phyloP scores from a whole-genome alignment of 2,797 vertebrate genomes.

The Phataginus tetradactyla region DNA sequence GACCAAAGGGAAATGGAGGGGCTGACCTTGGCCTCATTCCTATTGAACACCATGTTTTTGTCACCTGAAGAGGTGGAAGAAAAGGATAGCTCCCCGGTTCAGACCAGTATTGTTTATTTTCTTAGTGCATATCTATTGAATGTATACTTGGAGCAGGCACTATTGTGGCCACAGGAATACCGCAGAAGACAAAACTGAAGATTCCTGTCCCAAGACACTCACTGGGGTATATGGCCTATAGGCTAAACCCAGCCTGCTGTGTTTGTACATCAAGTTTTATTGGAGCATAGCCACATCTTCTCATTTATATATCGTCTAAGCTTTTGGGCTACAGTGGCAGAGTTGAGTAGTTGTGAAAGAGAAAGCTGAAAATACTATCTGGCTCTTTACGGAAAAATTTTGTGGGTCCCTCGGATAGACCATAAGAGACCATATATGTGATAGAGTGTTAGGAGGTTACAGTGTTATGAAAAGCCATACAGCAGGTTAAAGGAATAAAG shows the following conservation, averaged over 20 bases:
- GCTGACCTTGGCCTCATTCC: not conserved
- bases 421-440: not conserved
- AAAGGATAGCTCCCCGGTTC: not conserved
- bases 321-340: slow-evolving; percentile 1
- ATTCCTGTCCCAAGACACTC: not conserved
- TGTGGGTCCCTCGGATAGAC: not conserved
- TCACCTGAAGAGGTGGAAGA: not conserved
- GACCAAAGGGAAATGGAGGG: not conserved
- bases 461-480: not conserved
- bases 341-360: not conserved
- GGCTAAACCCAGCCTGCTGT: not conserved
- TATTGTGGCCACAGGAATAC: not conserved
- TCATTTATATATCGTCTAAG: slow-evolving; percentile 11
- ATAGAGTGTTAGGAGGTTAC: not conserved
- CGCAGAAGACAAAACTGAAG: not conserved
- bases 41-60: not conserved
- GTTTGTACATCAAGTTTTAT: slow-evolving; percentile 50
- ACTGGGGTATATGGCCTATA: not conserved
- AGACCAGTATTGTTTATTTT: not conserved
- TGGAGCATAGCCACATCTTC: not conserved
- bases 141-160: not conserved
- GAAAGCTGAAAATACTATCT: not conserved
- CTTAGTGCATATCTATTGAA: not conserved
- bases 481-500: not conserved
- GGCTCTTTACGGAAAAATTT: not conserved